Base-by-base conservation (phyloP, 30 jellyfish, hydroid and myxozoan genomes). In the Hydractinia echinata region DNA sequence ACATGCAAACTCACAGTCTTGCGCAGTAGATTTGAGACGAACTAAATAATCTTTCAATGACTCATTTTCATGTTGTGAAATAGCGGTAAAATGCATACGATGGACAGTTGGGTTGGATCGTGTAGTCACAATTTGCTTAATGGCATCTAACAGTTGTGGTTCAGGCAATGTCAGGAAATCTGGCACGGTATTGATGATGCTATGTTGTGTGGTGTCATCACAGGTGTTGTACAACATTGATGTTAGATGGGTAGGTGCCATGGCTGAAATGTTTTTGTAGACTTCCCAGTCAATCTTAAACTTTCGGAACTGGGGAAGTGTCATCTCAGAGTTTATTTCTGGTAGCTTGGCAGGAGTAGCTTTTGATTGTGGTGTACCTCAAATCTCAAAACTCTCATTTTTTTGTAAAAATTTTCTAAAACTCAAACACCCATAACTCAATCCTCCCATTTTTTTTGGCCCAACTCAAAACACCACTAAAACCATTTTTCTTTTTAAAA, bases 151-250 rank as follows among this genome's bases (percentile, higher is more conserved):
- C 51, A 67, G 78, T 67, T 67, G n/a, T 15, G n/a, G 50, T 48
- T 67, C 78, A 18, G 15, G 16, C 19, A 58, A 13, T 15, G 78
- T 13, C n/a, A 67, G 21, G 20, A 67, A 11, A 21, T 67, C 78
- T 13, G 78, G 78, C 15, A 67, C 21, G 50, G 51, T 67, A 67
- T 13, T 67, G 51, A 67, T 48, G 21, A 67, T 15, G 21, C 78
- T 67, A 15, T 67, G n/a, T 20, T 67, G 78, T 16, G 21, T 48
- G 50, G 78, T 13, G 14, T 67, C 78, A 67, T 67, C 78, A 67
- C 78, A 67, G 78, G 50, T 11, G 21, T 58, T 58, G 1, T 58
- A 58, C 69, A 58, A 18, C 19, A 11, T 13, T 58, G 69, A 13
- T 58, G 19, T 13, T 13, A 58, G 16, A 11, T 58, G 69, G 16